Conservation (phyloP, 2,113 vertebrate genomes). For the Pygoscelis antarcticus region DNA sequence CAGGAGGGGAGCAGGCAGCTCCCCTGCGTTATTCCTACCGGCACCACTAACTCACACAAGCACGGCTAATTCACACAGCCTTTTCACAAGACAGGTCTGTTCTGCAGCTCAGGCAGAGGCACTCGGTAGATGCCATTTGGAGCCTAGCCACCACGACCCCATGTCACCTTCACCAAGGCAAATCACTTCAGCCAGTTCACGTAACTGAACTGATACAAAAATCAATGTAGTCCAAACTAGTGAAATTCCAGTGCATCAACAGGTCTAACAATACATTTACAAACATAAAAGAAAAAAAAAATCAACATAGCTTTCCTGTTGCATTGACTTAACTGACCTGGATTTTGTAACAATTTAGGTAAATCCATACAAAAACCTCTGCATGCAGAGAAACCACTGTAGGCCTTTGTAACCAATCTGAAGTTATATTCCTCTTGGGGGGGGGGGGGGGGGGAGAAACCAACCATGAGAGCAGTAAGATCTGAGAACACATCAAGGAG, state of each 20-base stretch:
- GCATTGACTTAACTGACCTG: background rate
- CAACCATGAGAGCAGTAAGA: background rate
- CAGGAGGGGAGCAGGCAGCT: background rate
- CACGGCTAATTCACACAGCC: background rate
- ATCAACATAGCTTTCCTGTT: background rate
- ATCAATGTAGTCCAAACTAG: background rate
- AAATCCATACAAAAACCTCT: background rate
- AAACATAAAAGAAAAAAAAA: background rate
- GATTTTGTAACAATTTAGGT: background rate
- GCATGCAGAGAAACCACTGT: background rate
- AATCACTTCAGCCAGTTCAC: background rate
- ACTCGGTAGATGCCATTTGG: rapidly evolving
- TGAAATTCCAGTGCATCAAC: background rate
- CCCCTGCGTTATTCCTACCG: background rate
- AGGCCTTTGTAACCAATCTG: background rate
- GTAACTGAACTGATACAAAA: background rate
- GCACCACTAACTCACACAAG: background rate
- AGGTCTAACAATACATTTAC: background rate
- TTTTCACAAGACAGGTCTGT: background rate
- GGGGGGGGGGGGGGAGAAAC: background rate
- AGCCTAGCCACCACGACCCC: background rate
- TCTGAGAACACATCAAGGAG: background rate
- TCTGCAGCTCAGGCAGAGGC: background rate
- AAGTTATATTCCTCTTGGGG: background rate
- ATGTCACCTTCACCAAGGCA: background rate